A percentile compares a stretch with the other conserved stretches of the same genome.
phyloP scores from a whole-genome alignment of 2,797 vertebrate genomes.

The Intellagama lesueurii region DNA sequence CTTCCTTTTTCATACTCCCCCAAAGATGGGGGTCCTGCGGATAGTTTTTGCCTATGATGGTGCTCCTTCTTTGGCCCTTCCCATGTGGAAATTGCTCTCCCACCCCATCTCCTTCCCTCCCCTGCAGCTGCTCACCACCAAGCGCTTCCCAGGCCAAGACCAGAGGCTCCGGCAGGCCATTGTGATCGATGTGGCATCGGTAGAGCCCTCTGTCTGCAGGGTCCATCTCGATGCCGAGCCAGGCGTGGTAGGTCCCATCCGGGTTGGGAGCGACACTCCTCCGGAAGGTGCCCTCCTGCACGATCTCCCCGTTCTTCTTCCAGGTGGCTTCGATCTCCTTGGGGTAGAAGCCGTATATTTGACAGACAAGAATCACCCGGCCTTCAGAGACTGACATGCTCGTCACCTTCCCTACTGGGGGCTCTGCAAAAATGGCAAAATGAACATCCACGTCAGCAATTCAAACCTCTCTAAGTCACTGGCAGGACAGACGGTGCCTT shows the following conservation, averaged over 20 bases:
- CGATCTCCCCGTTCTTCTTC: neutral
- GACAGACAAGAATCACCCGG: neutral
- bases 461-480: neutral
- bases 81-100: no score
- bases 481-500: no score
- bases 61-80: no score
- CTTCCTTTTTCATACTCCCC: no score
- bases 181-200: conserved; percentile 1
- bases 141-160: neutral
- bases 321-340: neutral
- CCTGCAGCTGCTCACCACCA: neutral
- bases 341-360: neutral
- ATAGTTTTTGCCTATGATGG: no score
- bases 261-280: neutral
- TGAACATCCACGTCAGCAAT: no score
- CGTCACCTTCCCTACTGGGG: neutral
- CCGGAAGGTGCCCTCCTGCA: neutral
- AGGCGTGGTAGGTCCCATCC: neutral
- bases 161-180: neutral
- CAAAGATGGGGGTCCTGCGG: no score
- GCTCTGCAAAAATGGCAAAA: no score
- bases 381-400: accelerated
- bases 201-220: neutral
- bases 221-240: neutral
- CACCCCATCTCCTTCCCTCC: neutral